A percentile compares a stretch with the other conserved stretches of the same genome.
Conservation (phyloP, 2,888 invertebrate species). For the Phorcus lineatus region DNA sequence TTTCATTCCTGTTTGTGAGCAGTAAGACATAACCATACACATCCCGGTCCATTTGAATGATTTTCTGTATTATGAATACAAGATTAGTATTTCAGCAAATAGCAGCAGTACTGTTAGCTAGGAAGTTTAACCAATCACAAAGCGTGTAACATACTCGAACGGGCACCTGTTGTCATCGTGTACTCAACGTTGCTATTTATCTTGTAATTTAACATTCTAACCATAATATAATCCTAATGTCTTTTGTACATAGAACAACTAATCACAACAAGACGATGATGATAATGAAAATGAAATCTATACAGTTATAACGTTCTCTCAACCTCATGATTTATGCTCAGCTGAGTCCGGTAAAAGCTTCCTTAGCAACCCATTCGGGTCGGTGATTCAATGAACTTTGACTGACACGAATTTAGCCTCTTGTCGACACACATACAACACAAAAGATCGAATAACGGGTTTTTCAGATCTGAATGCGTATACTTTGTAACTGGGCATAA, state of each 20-base stretch:
- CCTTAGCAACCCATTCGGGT: background rate
- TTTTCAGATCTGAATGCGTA: background rate
- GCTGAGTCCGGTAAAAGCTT: background rate
- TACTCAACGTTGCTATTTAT: background rate
- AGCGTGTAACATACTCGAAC: background rate
- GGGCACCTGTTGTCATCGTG: background rate
- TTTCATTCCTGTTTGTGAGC: no score
- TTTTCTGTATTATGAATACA: no score
- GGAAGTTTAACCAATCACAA: background rate
- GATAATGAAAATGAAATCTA: no score
- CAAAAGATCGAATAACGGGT: background rate
- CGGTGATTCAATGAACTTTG: background rate
- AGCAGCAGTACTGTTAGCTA: no score
- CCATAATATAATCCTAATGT: no score
- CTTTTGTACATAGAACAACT: no score
- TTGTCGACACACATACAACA: background rate
- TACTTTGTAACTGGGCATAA: background rate
- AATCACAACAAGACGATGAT: no score
- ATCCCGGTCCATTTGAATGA: no score
- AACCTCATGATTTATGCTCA: background rate
- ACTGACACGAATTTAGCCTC: background rate
- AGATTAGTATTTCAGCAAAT: no score
- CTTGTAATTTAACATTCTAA: no score
- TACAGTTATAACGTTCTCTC: no score
- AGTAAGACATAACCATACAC: no score